Evolutionary conservation across 2,888 invertebrate genomes (phyloP).

Genomic region (Pollenia labialis): DNA sequence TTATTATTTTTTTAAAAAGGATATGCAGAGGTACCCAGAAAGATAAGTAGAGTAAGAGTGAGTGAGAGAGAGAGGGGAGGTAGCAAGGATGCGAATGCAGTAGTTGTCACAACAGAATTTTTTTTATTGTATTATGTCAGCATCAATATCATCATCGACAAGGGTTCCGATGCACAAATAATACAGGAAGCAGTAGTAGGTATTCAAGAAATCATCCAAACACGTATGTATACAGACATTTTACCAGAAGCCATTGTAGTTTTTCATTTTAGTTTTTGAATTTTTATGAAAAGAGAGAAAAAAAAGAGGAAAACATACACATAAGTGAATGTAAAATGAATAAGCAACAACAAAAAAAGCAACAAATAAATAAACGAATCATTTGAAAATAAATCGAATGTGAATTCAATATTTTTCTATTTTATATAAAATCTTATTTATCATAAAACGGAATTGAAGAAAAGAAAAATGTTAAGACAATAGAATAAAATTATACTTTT

Average conservation of each 20-base stretch:
- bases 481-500: not conserved
- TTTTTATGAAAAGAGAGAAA: slow-evolving; percentile 54
- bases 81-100: not conserved
- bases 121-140: slow-evolving; percentile 55
- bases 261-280: not conserved
- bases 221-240: slow-evolving; percentile 25
- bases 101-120: not conserved
- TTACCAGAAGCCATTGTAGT: slow-evolving; percentile 60
- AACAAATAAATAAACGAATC: slow-evolving; percentile 75
- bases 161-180: slow-evolving; percentile 21
- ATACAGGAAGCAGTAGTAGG: slow-evolving; percentile 41
- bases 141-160: slow-evolving; percentile 42
- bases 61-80: not conserved
- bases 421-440: not conserved
- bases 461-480: not conserved
- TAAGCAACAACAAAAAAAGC: slow-evolving; percentile 20
- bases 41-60: not conserved
- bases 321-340: slow-evolving; percentile 74
- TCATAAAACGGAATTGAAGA: slow-evolving; percentile 32
- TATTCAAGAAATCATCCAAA: slow-evolving; percentile 40
- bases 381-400: slow-evolving; percentile 81
- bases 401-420: slow-evolving; percentile 68
- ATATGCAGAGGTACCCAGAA: not conserved
- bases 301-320: slow-evolving; percentile 28
- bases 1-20: slow-evolving; percentile 29